Percentiles rank a stretch among this genome's conserved stretches.
Conservation (phyloP, 2,888 invertebrate species). For the Cremastinae sp. region DNA sequence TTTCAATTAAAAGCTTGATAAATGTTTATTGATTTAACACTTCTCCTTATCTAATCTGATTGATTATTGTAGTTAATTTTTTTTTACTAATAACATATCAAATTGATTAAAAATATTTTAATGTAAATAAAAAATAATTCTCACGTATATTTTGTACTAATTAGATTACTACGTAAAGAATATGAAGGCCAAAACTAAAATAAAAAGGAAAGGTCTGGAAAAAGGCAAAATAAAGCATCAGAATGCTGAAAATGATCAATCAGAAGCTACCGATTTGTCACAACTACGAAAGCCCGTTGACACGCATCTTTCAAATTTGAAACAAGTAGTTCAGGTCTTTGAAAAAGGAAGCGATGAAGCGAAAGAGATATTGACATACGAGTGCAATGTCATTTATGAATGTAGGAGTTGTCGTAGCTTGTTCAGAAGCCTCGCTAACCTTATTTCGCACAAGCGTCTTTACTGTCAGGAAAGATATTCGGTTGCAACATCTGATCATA, state of each 20-base stretch:
- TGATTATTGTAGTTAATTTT: too few species aligned
- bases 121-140: too few species aligned
- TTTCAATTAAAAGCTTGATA: too few species aligned
- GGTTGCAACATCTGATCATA: conserved; percentile 80
- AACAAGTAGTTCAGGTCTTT: conserved; percentile 87
- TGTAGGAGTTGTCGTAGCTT: conserved; percentile 93
- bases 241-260: conserved; percentile 36
- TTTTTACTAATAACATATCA: too few species aligned
- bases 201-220: conserved; percentile 66
- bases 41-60: too few species aligned
- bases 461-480: conserved; percentile 87
- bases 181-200: conserved; percentile 67
- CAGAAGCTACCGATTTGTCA: conserved; percentile 72
- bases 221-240: conserved; percentile 63
- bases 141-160: conserved; percentile 38
- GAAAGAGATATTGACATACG: conserved; percentile 85
- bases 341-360: conserved; percentile 90
- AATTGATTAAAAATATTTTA: too few species aligned
- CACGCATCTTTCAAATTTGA: conserved; percentile 86
- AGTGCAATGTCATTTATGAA: conserved; percentile 94
- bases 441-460: conserved; percentile 93
- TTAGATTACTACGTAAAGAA: conserved; percentile 44
- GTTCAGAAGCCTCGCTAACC: conserved; percentile 93
- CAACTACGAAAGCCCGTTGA: conserved; percentile 84
- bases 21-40: too few species aligned